Evolutionary conservation across 2,888 invertebrate species (phyloP).

Genomic region (Melipona bicolor): DNA sequence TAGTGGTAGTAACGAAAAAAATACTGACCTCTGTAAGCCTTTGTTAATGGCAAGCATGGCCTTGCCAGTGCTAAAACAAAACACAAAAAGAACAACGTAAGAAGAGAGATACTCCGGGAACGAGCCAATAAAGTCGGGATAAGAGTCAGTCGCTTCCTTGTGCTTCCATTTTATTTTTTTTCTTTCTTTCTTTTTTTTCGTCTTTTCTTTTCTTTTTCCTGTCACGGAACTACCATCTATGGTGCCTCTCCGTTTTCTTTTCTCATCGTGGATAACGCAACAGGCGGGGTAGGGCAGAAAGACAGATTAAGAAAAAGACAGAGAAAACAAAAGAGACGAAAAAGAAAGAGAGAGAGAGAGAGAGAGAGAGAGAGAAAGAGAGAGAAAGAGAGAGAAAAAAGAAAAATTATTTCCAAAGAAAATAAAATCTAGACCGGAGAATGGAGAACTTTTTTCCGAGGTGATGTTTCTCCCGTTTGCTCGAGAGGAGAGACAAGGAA

Average conservation of each 20-base stretch:
- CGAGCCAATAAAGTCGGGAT: conserved; percentile 72
- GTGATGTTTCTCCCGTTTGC: background rate
- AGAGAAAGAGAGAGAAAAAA: too few relatives aligned
- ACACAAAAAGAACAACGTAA: conserved; percentile 85
- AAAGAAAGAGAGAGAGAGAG: background rate
- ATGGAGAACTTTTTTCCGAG: background rate
- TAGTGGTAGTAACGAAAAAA: conserved; percentile 83
- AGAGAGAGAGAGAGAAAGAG: background rate
- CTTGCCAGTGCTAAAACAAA: conserved; percentile 91
- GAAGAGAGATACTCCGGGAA: conserved; percentile 78
- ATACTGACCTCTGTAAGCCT: conserved; percentile 92
- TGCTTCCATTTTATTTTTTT: conserved; percentile 38
- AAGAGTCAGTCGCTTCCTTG: conserved; percentile 61
- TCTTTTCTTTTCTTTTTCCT: background rate
- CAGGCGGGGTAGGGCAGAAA: background rate
- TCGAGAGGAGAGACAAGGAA: background rate
- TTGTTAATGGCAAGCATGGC: conserved; percentile 94
- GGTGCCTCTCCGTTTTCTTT: conserved; percentile 52
- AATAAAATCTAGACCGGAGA: background rate
- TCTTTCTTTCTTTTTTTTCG: background rate
- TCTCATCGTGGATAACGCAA: conserved; percentile 26
- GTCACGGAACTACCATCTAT: conserved; percentile 46
- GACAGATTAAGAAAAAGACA: background rate
- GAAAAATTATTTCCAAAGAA: background rate
- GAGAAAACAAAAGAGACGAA: background rate